Percentiles rank a stretch among this genome's conserved stretches.
Conservation (phyloP, 1,140 invertebrate genomes). For the Dolichoris vasculosae region DNA sequence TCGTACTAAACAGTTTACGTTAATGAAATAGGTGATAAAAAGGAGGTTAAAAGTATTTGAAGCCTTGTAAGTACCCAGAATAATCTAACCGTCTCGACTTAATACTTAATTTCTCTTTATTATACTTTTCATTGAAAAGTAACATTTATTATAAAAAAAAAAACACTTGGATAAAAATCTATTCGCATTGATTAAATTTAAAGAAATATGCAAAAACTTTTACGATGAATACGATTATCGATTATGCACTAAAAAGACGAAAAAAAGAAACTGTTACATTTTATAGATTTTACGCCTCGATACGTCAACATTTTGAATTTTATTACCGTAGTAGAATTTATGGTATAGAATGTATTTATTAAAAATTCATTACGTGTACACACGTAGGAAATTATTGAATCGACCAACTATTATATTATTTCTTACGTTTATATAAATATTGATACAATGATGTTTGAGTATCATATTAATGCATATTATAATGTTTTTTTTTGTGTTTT, state of each 20-base stretch:
- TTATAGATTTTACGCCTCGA: too few relatives aligned
- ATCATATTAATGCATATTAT: background rate
- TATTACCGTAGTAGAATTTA: too few relatives aligned
- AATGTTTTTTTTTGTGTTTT: background rate
- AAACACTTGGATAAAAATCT: too few relatives aligned
- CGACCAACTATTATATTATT: background rate
- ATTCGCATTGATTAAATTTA: too few relatives aligned
- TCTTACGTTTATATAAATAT: background rate
- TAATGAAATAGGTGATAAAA: constrained; percentile 13
- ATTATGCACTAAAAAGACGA: too few relatives aligned
- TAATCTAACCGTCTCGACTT: background rate
- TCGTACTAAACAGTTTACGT: background rate
- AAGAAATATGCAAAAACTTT: too few relatives aligned
- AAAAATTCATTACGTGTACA: too few relatives aligned
- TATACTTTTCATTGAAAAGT: background rate
- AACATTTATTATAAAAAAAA: background rate
- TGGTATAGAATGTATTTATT: too few relatives aligned
- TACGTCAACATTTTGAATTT: too few relatives aligned
- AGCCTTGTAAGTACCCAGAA: background rate
- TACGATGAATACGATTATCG: too few relatives aligned
- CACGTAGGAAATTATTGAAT: background rate
- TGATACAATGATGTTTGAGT: background rate
- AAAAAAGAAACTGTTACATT: too few relatives aligned
- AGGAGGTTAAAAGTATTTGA: constrained; percentile 33
- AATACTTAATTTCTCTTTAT: background rate